phyloP scores from a whole-genome alignment of 1,140 invertebrate genomes.

The Nomia melanderi region DNA sequence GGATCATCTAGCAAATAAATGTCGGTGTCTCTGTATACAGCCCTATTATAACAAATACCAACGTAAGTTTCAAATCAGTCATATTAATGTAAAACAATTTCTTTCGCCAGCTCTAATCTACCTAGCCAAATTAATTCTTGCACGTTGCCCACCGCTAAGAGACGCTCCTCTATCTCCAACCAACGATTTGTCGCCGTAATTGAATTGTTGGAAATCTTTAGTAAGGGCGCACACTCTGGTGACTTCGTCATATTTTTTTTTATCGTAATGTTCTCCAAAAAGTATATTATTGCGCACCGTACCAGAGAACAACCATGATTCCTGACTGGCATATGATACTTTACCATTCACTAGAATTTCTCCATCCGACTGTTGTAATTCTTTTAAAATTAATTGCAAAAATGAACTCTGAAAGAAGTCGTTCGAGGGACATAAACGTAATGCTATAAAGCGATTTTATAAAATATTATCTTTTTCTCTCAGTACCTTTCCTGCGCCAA shows the following conservation, averaged over 20 bases:
- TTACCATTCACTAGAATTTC: conserved; percentile 83
- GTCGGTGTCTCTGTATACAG: conserved; percentile 81
- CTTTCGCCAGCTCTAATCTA: conserved; percentile 81
- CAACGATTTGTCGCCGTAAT: conserved; percentile 88
- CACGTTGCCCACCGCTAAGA: conserved; percentile 91
- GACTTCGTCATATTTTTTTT: conserved; percentile 85
- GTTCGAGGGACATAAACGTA: not conserved
- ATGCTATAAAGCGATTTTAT: not conserved
- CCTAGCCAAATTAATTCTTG: conserved; percentile 83
- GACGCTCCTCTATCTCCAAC: conserved; percentile 91
- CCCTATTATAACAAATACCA: conserved; percentile 64
- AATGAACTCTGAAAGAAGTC: conserved; percentile 85
- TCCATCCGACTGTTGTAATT: conserved; percentile 84
- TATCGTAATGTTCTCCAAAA: conserved; percentile 87
- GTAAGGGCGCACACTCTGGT: conserved; percentile 82
- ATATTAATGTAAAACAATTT: conserved; percentile 72
- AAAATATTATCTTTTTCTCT: not conserved
- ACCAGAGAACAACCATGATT: conserved; percentile 87
- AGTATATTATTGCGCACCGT: conserved; percentile 89
- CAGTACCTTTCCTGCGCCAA: conserved; percentile 89
- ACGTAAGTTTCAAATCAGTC: not conserved
- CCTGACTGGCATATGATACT: conserved; percentile 87
- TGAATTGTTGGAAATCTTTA: conserved; percentile 86
- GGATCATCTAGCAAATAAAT: conserved; percentile 83
- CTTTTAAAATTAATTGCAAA: conserved; percentile 87